These are phyloP conservation scores for Isaurus tuberculatus DNA, from an alignment of 92 coral and sea anemone species.

Conservation along the genomic window DNA sequence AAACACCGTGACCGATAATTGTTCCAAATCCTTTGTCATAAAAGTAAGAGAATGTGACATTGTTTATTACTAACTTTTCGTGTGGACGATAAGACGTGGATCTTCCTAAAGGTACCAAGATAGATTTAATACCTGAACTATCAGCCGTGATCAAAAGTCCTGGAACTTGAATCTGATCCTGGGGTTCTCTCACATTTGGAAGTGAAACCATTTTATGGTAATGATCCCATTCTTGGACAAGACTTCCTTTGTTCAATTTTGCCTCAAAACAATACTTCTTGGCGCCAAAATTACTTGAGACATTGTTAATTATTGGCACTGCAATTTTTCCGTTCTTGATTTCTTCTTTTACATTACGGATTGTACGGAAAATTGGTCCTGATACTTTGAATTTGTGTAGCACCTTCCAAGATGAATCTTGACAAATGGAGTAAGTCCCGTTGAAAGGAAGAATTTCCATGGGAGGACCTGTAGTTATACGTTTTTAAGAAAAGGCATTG, in stretches of 20 bases:
- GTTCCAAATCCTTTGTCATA: constrained; percentile 69
- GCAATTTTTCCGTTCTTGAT: constrained; percentile 53
- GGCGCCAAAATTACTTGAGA: neutral
- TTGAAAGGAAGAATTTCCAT: constrained; percentile 43
- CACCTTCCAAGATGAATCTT: neutral
- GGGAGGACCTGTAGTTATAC: neutral
- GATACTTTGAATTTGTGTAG: constrained; percentile 33
- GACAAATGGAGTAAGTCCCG: constrained; percentile 47
- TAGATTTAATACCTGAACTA: constrained; percentile 50
- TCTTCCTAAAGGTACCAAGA: constrained; percentile 79
- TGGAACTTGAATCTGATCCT: constrained; percentile 50
- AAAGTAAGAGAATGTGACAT: constrained; percentile 85
- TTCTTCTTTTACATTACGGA: constrained; percentile 57
- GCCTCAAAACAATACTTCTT: constrained; percentile 62
- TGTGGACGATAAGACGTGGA: constrained; percentile 74
- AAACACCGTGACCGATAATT: constrained; percentile 82
- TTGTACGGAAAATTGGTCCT: constrained; percentile 34
- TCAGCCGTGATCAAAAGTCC: constrained; percentile 64
- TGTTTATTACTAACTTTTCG: constrained; percentile 67
- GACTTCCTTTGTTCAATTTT: constrained; percentile 36
- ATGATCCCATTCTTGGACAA: constrained; percentile 68
- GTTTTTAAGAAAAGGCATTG: neutral
- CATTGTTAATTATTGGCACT: neutral
- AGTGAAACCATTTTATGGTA: constrained; percentile 61
- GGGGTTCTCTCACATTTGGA: constrained; percentile 69